These are phyloP conservation scores for Sycophila texana DNA, from an alignment of 2,888 invertebrate species.

Conservation along the genomic window DNA sequence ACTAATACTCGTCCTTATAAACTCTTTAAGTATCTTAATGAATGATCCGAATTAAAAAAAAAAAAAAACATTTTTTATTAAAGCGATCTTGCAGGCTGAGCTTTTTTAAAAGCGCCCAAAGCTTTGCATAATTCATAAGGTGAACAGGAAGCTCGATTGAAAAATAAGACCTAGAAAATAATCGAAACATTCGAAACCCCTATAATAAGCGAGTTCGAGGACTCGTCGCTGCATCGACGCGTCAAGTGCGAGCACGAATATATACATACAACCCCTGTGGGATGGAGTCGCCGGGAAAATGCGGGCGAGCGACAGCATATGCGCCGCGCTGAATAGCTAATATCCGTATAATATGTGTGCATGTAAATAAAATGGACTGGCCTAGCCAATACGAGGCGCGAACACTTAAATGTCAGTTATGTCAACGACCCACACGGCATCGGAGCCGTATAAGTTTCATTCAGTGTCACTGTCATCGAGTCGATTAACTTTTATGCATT, in stretches of 20 bases:
- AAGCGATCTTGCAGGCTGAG: not conserved
- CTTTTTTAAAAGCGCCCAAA: not conserved
- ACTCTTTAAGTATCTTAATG: not conserved
- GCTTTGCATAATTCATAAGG: conserved; percentile 24
- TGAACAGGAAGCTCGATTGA: conserved; percentile 8
- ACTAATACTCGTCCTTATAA: not conserved
- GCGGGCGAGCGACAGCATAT: conserved; percentile 72
- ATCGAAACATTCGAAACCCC: conserved; percentile 43
- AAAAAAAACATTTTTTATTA: not conserved
- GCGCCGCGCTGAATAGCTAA: conserved; percentile 70
- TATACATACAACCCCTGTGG: conserved; percentile 65
- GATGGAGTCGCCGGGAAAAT: conserved; percentile 61
- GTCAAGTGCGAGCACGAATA: conserved; percentile 57
- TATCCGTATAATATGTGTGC: conserved; percentile 67
- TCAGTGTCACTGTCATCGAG: conserved; percentile 53
- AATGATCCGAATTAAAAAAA: not conserved
- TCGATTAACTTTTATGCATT: conserved; percentile 62
- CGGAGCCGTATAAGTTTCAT: conserved; percentile 43
- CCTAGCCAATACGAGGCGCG: conserved; percentile 9
- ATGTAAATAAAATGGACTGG: conserved; percentile 64
- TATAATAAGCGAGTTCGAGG: conserved; percentile 32
- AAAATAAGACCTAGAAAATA: conserved; percentile 8
- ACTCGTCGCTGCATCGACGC: not conserved
- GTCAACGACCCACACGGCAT: conserved; percentile 41
- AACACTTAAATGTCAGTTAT: conserved; percentile 37